These are phyloP conservation scores for Agrilus mali DNA, from an alignment of 2,888 invertebrate species.

Conservation along the genomic window DNA sequence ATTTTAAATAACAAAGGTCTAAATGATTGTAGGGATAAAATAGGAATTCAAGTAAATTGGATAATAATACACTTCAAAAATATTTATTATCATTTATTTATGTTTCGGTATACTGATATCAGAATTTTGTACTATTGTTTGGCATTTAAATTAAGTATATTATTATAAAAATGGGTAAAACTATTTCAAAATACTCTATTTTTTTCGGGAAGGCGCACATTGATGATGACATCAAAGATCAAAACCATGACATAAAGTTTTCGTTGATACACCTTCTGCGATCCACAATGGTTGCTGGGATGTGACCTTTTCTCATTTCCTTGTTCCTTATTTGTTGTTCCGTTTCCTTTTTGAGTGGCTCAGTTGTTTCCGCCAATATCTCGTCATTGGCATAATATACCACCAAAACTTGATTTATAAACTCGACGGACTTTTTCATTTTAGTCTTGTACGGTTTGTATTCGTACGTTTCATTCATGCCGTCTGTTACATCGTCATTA, in stretches of 20 bases:
- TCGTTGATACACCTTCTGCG: conserved; percentile 11
- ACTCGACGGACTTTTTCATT: conserved; percentile 34
- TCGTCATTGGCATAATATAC: conserved; percentile 49
- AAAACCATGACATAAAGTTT: conserved; percentile 19
- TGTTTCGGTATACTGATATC: too few species aligned
- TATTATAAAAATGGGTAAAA: not conserved
- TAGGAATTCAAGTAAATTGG: too few species aligned
- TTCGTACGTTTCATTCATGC: conserved; percentile 12
- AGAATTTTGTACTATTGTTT: too few species aligned
- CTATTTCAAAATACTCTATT: conserved; percentile 4
- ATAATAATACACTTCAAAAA: too few species aligned
- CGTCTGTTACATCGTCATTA: conserved; percentile 2
- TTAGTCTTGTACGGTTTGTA: conserved; percentile 26
- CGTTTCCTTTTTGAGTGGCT: conserved; percentile 48
- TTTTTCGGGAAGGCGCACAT: not conserved
- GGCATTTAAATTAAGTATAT: too few species aligned
- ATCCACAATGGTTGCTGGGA: conserved; percentile 15
- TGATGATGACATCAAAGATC: conserved; percentile 16
- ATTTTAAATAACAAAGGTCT: too few species aligned
- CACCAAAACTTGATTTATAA: conserved; percentile 44
- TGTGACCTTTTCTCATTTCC: conserved; percentile 43
- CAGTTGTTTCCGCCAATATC: conserved; percentile 36
- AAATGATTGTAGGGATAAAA: too few species aligned
- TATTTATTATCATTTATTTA: too few species aligned
- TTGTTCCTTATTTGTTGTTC: conserved; percentile 52